Evolutionary conservation across 2,888 invertebrate species (phyloP), one percentile per base, ranked within the genome.

Genomic region (Agrochola lychnidis): DNA sequence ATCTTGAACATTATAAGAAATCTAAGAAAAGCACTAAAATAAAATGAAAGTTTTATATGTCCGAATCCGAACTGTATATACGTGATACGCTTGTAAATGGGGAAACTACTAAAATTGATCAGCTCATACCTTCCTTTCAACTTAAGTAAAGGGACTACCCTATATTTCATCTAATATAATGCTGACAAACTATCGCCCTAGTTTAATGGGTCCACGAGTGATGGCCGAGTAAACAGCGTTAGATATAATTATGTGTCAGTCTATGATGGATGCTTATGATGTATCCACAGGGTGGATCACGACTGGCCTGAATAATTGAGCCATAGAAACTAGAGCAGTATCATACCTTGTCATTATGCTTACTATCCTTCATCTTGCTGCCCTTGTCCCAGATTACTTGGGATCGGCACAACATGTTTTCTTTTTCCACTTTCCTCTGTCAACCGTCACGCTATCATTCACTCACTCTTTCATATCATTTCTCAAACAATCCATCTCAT

Each of bases 211-310:
- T 71, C 69, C 69, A 72, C 25, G 4, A 67, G 53, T 59, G 61
- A 84, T 68, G 70, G 19, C 59, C 42, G n/a, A 63, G 83, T 64
- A 79, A 83, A 86, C 73, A 76, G 56, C 25, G 71, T 69, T 70
- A 45, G 63, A 70, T 86, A 69, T 77, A 66, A 75, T 83, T 73
- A 66, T 83, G 68, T 83, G 80, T 83, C 87, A 73, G 40, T n/a
- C 7, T 36, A 25, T 84, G 84, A 84, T 84, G 70, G 80, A 86
- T 86, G 87, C 71, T 63, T 56, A 53, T 59, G 62, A 70, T 67
- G 63, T 70, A 59, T 57, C 68, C 57, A 62, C 53, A 42, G 70
- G 73, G 63, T 30, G 30, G 63, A 64, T 73, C 25, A 73, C 19
- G 59, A 63, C 53, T 73, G 71, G 36, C 66, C 68, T 82, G 71